These are phyloP conservation scores for Erannis defoliaria DNA, from an alignment of 2,888 invertebrate genomes.

Conservation along the genomic window DNA sequence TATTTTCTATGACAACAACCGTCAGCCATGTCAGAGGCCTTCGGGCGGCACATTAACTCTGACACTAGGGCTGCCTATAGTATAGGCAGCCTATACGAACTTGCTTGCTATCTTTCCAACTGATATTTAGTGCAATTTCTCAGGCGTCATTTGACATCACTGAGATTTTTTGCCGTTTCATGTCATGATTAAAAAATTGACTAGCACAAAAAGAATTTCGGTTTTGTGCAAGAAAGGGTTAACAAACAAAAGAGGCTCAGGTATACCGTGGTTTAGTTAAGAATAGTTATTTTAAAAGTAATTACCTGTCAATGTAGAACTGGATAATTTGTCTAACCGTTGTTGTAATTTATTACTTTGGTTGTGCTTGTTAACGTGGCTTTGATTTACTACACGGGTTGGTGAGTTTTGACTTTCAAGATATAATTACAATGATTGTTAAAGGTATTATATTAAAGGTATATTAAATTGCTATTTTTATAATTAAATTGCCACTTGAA, in stretches of 20 bases:
- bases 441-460: too few species aligned
- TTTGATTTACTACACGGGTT: conserved; percentile 2
- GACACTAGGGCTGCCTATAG: too few species aligned
- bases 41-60: too few species aligned
- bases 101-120: too few species aligned
- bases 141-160: neutral
- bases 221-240: conserved; percentile 41
- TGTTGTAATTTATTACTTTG: conserved; percentile 23
- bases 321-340: conserved; percentile 8
- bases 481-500: too few species aligned
- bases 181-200: neutral
- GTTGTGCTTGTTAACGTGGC: conserved; percentile 5
- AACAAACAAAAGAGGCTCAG: conserved; percentile 35
- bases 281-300: conserved; percentile 25
- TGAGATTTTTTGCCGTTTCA: neutral
- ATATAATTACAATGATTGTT: too few species aligned
- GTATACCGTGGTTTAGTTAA: conserved; percentile 36
- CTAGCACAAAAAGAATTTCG: neutral
- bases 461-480: too few species aligned
- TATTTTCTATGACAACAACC: too few species aligned
- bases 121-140: too few species aligned
- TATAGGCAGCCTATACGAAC: too few species aligned
- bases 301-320: conserved; percentile 20
- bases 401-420: neutral
- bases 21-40: too few species aligned